A percentile compares a stretch with the other conserved stretches of the same genome.
Conservation (phyloP, 2,113 vertebrate species). For the Gnathonemus echidnorhynchus region DNA sequence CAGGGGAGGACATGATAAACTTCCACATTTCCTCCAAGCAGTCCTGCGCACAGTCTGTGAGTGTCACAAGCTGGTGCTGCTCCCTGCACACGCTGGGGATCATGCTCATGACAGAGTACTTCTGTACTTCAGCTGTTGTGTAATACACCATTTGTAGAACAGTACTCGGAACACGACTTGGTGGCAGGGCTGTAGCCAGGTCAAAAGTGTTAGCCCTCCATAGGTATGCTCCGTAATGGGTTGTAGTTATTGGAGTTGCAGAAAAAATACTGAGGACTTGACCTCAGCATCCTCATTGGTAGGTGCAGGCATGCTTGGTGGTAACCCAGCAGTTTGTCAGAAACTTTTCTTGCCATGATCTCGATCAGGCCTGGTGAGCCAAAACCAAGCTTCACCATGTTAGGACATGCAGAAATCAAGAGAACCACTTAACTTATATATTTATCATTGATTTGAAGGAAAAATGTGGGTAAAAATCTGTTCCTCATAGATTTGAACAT, state of each 20-base stretch:
- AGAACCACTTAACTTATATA: background rate
- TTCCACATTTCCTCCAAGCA: slow-evolving; percentile 80
- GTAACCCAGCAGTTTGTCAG: background rate
- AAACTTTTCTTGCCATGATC: background rate
- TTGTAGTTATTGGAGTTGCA: too few species aligned
- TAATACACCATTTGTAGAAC: background rate
- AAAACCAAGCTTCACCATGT: background rate
- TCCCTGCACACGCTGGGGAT: background rate
- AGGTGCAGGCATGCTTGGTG: background rate
- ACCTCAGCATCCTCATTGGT: too few species aligned
- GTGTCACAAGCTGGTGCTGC: background rate
- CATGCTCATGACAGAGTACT: background rate
- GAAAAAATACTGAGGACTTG: too few species aligned
- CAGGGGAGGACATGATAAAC: slow-evolving; percentile 74
- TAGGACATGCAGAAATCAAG: background rate
- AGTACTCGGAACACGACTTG: background rate
- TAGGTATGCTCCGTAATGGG: too few species aligned
- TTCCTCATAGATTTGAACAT: background rate
- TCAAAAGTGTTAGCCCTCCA: too few species aligned
- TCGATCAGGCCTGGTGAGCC: background rate
- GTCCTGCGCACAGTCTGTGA: slow-evolving; percentile 56
- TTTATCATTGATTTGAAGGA: background rate
- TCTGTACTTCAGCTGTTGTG: background rate
- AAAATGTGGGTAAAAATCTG: background rate
- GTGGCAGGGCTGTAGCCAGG: too few species aligned